phyloP scores from a whole-genome alignment of 1,140 invertebrate species.

The Drosophila hydei region DNA sequence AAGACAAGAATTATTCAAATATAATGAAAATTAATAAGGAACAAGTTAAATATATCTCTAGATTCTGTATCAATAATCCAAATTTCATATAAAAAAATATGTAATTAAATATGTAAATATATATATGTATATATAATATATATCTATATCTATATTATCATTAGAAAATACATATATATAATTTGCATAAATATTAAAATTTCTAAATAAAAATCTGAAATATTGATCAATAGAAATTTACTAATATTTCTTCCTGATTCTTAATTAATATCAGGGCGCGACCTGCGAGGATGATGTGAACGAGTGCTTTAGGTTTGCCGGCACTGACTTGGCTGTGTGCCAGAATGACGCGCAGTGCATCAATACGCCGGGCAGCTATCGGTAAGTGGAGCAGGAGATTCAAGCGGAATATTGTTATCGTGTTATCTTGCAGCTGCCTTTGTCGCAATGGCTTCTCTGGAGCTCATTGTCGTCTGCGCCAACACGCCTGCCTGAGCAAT shows the following conservation, averaged over 20 bases:
- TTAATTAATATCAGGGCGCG: slow-evolving; percentile 85
- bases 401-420: background rate
- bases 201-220: too few relatives aligned
- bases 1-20: too few relatives aligned
- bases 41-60: too few relatives aligned
- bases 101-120: too few relatives aligned
- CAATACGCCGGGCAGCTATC: slow-evolving; percentile 91
- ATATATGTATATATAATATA: too few relatives aligned
- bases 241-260: background rate
- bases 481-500: slow-evolving; percentile 88
- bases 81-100: too few relatives aligned
- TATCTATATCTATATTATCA: too few relatives aligned
- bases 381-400: slow-evolving; percentile 84
- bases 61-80: too few relatives aligned
- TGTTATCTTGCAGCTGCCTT: slow-evolving; percentile 86
- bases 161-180: too few relatives aligned
- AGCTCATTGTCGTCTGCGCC: slow-evolving; percentile 90
- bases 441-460: slow-evolving; percentile 92
- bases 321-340: slow-evolving; percentile 92
- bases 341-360: slow-evolving; percentile 95
- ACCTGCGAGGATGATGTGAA: slow-evolving; percentile 93
- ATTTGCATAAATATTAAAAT: too few relatives aligned
- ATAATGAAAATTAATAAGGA: too few relatives aligned
- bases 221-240: background rate
- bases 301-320: slow-evolving; percentile 91